A percentile compares a stretch with the other conserved stretches of the same genome.
Conservation (phyloP, 2,888 invertebrate genomes). For the Malthinus flaveolus region DNA sequence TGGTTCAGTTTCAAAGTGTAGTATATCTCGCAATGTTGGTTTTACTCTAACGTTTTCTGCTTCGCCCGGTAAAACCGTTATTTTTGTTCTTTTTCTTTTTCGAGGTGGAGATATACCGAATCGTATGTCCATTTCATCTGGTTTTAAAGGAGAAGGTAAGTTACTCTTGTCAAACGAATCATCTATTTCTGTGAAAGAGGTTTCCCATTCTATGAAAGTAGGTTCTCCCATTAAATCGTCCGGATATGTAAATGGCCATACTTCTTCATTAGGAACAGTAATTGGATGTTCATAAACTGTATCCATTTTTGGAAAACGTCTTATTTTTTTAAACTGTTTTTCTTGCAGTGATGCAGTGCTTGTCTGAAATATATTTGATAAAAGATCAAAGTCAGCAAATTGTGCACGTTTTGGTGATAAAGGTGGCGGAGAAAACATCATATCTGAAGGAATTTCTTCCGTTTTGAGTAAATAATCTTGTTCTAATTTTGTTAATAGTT, state of each 20-base stretch:
- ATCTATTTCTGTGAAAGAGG: neutral
- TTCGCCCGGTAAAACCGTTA: neutral
- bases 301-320: neutral
- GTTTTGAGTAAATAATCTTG: no score
- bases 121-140: neutral
- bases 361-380: neutral
- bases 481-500: no score
- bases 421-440: neutral
- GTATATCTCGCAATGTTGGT: neutral
- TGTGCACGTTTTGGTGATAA: neutral
- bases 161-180: neutral
- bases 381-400: neutral
- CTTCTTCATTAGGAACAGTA: neutral
- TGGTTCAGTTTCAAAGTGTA: neutral
- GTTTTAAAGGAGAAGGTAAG: neutral
- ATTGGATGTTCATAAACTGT: neutral
- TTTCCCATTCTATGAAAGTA: neutral
- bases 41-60: neutral
- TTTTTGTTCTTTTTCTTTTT: neutral
- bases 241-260: neutral
- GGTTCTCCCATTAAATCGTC: slow-evolving; percentile 7
- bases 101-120: slow-evolving; percentile 1
- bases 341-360: no score
- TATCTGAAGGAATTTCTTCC: no score
- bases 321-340: neutral